Percentiles rank a stretch among this genome's conserved stretches.
Evolutionary conservation across 2,888 invertebrate genomes (phyloP).

Genomic region (Drosophila neotestacea): DNA sequence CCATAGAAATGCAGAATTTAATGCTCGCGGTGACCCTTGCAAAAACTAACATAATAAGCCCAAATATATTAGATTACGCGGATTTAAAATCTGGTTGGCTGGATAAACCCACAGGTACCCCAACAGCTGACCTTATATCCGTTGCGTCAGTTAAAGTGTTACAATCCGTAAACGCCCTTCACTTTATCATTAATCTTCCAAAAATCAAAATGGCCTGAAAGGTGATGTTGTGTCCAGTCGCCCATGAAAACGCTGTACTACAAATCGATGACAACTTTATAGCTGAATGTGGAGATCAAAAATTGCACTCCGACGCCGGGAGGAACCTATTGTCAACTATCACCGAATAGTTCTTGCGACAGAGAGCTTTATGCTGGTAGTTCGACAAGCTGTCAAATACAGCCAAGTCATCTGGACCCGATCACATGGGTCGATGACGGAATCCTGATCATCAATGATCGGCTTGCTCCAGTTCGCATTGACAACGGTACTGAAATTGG

Average conservation of each 20-base stretch:
- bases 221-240: neutral
- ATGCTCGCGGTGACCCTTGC: conserved; percentile 29
- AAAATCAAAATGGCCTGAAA: neutral
- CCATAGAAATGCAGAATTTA: neutral
- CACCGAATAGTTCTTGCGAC: no score
- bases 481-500: no score
- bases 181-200: neutral
- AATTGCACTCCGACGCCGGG: no score
- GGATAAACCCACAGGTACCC: conserved; percentile 7
- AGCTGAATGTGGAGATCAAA: neutral
- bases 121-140: neutral
- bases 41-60: neutral
- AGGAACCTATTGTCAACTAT: no score
- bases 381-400: no score
- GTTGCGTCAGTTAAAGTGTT: neutral
- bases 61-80: conserved; percentile 6
- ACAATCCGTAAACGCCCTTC: neutral
- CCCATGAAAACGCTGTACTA: neutral
- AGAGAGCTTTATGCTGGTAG: no score
- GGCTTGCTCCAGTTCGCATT: no score
- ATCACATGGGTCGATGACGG: no score
- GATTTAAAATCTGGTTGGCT: conserved; percentile 19
- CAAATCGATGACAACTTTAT: neutral
- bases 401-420: no score
- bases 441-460: no score